Evolutionary conservation across 1,140 invertebrate species (phyloP).

Genomic region (Glossosoma conforme): DNA sequence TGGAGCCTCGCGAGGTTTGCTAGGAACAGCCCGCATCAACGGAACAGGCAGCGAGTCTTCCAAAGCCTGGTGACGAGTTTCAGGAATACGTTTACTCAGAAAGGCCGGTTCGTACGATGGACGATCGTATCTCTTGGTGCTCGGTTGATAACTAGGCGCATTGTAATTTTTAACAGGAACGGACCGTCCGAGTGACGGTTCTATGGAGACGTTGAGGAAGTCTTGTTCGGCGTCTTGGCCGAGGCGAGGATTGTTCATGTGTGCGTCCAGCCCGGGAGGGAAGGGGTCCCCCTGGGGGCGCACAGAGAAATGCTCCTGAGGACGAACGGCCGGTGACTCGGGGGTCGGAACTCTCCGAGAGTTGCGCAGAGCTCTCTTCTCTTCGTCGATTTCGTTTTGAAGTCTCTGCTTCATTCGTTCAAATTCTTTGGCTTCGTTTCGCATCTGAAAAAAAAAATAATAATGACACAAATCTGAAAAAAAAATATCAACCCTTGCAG

Average conservation of each 20-base stretch:
- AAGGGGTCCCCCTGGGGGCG: background rate
- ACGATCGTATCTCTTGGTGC: conserved; percentile 17
- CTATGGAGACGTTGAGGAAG: conserved; percentile 41
- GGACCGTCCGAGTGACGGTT: conserved; percentile 37
- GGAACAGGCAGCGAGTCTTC: conserved; percentile 49
- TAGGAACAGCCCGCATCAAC: conserved; percentile 50
- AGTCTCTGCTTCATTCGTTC: conserved; percentile 42
- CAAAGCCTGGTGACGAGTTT: conserved; percentile 31
- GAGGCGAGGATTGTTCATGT: conserved; percentile 23
- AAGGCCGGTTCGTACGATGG: conserved; percentile 30
- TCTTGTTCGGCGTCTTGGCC: conserved; percentile 22
- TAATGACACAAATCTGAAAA: too few relatives aligned
- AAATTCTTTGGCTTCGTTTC: conserved; percentile 47
- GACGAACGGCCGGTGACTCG: background rate
- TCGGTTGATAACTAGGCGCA: background rate
- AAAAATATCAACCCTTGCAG: too few relatives aligned
- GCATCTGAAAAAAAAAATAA: conserved; percentile 41
- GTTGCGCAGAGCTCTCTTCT: conserved; percentile 36
- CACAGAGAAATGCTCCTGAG: too few relatives aligned
- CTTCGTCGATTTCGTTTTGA: conserved; percentile 44
- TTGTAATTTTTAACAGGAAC: conserved; percentile 27
- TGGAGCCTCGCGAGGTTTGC: conserved; percentile 43
- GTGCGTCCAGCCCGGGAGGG: background rate
- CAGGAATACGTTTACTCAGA: conserved; percentile 28
- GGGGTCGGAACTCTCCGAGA: conserved; percentile 6